A percentile compares a stretch with the other conserved stretches of the same genome.
Conservation (phyloP, 1,140 invertebrate species). For the Musca domestica region DNA sequence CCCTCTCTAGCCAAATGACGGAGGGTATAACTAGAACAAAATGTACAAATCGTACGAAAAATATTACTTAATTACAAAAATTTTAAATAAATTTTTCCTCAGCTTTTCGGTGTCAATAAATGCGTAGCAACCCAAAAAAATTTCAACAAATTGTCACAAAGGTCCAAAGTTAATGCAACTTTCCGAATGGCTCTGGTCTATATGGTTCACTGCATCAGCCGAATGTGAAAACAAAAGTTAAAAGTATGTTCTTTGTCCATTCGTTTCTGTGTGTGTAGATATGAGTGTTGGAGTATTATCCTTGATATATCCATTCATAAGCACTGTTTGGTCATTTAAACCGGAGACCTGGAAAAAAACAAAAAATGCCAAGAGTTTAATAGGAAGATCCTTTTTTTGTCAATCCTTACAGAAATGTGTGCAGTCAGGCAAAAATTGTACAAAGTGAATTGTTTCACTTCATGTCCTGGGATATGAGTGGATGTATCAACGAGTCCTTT, state of each 20-base stretch:
- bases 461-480: background rate
- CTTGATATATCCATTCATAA: constrained; percentile 4
- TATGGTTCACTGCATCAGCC: background rate
- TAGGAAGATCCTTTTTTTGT: too few species aligned
- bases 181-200: background rate
- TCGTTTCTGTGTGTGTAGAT: too few species aligned
- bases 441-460: constrained; percentile 12
- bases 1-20: too few species aligned
- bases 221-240: constrained; percentile 1
- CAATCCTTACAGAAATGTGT: background rate
- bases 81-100: too few species aligned
- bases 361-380: background rate
- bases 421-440: constrained; percentile 24
- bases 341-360: background rate
- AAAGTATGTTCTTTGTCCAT: background rate
- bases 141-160: too few species aligned
- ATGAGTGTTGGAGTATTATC: background rate
- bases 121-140: too few species aligned
- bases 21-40: too few species aligned
- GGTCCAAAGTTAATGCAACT: too few species aligned
- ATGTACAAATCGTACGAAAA: too few species aligned
- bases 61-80: too few species aligned
- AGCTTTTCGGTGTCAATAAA: too few species aligned
- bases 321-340: constrained; percentile 13
- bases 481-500: background rate